Conservation (phyloP, 2,888 invertebrate species). For the Acanthopleura granulata region DNA sequence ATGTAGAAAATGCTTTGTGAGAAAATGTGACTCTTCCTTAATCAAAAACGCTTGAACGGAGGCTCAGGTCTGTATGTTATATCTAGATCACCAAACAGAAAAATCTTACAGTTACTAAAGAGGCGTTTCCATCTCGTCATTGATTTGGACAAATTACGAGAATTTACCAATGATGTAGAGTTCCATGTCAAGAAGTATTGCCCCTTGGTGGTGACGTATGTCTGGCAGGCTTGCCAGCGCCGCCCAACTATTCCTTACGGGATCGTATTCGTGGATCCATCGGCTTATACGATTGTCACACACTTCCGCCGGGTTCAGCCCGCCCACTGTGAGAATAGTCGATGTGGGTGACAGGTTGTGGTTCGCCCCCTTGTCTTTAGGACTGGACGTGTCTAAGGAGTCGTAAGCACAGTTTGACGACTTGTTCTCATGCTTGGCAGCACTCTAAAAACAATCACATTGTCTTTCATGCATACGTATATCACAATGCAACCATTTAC, state of each 20-base stretch:
- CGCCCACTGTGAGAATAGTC: conserved; percentile 43
- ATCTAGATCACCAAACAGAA: no score
- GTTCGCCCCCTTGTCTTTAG: neutral
- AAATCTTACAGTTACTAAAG: no score
- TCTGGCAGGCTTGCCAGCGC: conserved; percentile 38
- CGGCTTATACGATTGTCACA: conserved; percentile 24
- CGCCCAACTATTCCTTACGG: conserved; percentile 42
- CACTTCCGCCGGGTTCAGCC: conserved; percentile 39
- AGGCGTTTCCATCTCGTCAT: no score
- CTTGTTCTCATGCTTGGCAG: neutral
- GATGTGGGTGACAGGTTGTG: neutral
- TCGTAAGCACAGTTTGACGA: neutral
- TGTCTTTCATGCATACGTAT: no score
- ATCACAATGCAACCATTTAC: no score
- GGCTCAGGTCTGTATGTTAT: no score
- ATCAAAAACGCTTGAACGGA: no score
- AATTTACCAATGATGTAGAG: conserved; percentile 50
- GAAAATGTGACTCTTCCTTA: no score
- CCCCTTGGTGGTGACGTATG: conserved; percentile 50
- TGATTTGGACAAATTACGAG: neutral
- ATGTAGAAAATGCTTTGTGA: no score
- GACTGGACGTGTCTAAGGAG: neutral
- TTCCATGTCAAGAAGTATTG: conserved; percentile 36
- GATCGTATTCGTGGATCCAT: conserved; percentile 41
- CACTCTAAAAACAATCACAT: no score